phyloP scores from a whole-genome alignment of 2,113 vertebrate genomes.

The Callionymus lyra region DNA sequence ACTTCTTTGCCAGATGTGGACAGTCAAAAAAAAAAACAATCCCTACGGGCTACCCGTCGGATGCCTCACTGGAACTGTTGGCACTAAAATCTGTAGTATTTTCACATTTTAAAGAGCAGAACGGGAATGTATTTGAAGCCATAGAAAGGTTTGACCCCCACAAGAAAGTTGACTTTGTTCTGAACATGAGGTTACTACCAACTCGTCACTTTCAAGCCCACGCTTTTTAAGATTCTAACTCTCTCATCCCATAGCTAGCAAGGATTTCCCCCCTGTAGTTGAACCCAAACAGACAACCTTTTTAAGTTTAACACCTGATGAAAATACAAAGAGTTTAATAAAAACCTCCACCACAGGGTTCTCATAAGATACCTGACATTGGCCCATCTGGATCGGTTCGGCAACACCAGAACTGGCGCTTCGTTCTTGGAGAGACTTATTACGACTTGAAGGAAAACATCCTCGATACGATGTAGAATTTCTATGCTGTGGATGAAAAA shows the following conservation, averaged over 20 bases:
- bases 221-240: slow-evolving; percentile 24
- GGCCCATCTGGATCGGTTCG: slow-evolving; percentile 74
- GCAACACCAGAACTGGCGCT: slow-evolving; percentile 70
- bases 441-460: slow-evolving; percentile 65
- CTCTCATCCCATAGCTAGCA: slow-evolving; percentile 40
- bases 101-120: no score
- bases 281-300: neutral
- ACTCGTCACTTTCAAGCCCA: slow-evolving; percentile 39
- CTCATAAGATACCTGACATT: slow-evolving; percentile 71
- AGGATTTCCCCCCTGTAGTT: slow-evolving; percentile 40
- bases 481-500: slow-evolving; percentile 64
- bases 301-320: slow-evolving; percentile 23
- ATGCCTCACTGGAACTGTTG: slow-evolving; percentile 1
- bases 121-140: no score
- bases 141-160: no score
- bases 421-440: slow-evolving; percentile 69
- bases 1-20: slow-evolving; percentile 28
- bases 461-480: slow-evolving; percentile 78
- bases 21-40: slow-evolving; percentile 24
- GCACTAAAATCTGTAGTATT: no score
- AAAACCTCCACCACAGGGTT: slow-evolving; percentile 1
- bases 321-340: slow-evolving; percentile 8
- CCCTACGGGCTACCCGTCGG: slow-evolving; percentile 35
- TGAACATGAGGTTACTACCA: slow-evolving; percentile 29
- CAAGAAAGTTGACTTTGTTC: slow-evolving; percentile 44